Conservation (phyloP, 2,797 vertebrate genomes). For the Austrolebias charrua region DNA sequence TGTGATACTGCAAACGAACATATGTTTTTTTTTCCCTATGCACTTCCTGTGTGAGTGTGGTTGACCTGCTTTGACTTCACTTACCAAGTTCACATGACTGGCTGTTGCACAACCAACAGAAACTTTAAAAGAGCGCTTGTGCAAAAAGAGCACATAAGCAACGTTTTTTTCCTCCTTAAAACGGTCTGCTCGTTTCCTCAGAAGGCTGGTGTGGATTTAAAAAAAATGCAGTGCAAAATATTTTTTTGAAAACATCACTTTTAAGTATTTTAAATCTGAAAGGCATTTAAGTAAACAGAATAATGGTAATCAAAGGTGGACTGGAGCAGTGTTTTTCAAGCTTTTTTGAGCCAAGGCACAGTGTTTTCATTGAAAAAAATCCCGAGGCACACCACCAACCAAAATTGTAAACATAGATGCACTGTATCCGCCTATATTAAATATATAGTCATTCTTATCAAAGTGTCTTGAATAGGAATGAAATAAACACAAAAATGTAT, state of each 20-base stretch:
- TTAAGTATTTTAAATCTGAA: not conserved
- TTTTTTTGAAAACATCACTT: too few species aligned
- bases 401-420: too few species aligned
- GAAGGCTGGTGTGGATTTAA: not conserved
- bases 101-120: conserved; percentile 19
- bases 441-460: too few species aligned
- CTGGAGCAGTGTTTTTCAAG: not conserved
- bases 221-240: not conserved
- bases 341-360: too few species aligned
- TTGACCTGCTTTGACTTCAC: conserved; percentile 16
- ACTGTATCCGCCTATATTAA: too few species aligned
- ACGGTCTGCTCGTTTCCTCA: too few species aligned
- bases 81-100: conserved; percentile 14
- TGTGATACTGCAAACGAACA: not conserved
- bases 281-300: conserved; percentile 1
- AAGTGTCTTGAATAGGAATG: too few species aligned
- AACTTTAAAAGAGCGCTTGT: conserved; percentile 8
- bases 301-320: not conserved
- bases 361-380: too few species aligned
- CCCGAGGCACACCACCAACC: too few species aligned
- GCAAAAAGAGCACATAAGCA: not conserved
- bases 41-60: conserved; percentile 16
- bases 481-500: too few species aligned
- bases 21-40: not conserved
- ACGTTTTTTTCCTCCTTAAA: conserved; percentile 10